Conservation (phyloP, 2,888 invertebrate species). For the Apotomis turbidana region DNA sequence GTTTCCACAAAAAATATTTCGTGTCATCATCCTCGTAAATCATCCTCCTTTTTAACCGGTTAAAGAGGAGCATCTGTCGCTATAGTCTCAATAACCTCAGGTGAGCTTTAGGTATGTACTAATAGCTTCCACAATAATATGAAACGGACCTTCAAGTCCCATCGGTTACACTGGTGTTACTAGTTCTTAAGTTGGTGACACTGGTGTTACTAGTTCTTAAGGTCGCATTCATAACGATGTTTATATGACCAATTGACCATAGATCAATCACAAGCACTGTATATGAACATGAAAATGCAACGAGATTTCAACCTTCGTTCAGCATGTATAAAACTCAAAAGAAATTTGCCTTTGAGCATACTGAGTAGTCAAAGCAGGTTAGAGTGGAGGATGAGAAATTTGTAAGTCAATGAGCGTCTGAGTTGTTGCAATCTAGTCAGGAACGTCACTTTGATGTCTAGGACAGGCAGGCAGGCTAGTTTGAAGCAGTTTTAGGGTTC, state of each 20-base stretch:
- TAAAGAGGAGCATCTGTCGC: too few species aligned
- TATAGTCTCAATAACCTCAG: too few species aligned
- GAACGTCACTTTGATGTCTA: constrained; percentile 10
- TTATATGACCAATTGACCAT: neutral
- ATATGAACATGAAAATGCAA: neutral
- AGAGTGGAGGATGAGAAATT: constrained; percentile 24
- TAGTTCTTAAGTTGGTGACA: too few species aligned
- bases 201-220: neutral
- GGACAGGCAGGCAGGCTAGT: constrained; percentile 19
- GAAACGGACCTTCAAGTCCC: too few species aligned
- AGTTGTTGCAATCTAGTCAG: constrained; percentile 29
- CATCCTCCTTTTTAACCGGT: too few species aligned
- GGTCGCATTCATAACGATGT: neutral
- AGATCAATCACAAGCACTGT: neutral
- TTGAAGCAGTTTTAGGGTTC: neutral
- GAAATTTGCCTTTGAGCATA: neutral
- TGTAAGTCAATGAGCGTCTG: constrained; percentile 42
- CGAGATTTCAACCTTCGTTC: neutral
- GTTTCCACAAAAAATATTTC: too few species aligned
- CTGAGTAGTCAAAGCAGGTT: constrained; percentile 7
- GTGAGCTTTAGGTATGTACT: too few species aligned
- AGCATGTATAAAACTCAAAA: neutral
- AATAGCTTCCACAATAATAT: too few species aligned
- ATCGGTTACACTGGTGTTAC: too few species aligned
- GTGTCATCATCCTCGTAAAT: too few species aligned